Conservation (phyloP, 2,888 invertebrate genomes). For the Kuschelorhynchus macadamiae region DNA sequence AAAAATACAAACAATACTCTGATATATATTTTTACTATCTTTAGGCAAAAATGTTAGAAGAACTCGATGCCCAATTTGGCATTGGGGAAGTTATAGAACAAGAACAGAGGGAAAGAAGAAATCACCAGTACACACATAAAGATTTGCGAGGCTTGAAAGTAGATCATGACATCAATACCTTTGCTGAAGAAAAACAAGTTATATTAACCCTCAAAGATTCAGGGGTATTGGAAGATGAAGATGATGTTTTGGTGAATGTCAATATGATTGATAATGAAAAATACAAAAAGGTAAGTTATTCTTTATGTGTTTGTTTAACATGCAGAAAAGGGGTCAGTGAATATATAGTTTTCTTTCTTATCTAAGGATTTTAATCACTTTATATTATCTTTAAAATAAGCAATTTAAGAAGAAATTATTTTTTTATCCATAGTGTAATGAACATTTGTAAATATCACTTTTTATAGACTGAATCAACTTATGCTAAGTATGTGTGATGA, state of each 20-base stretch:
- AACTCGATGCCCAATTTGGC: conserved; percentile 96
- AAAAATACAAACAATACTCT: too few species aligned
- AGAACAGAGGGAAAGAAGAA: conserved; percentile 75
- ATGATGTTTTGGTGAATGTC: conserved; percentile 92
- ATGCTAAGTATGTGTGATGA: too few species aligned
- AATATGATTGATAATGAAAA: conserved; percentile 89
- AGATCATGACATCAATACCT: conserved; percentile 82
- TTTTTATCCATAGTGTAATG: too few species aligned
- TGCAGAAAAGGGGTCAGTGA: too few species aligned
- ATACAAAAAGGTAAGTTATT: conserved; percentile 77
- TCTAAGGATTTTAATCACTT: too few species aligned
- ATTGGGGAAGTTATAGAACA: conserved; percentile 87
- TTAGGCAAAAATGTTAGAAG: conserved; percentile 93
- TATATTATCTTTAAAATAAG: too few species aligned
- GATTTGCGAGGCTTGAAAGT: conserved; percentile 88
- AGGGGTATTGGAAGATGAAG: conserved; percentile 86
- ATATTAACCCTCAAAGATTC: conserved; percentile 95
- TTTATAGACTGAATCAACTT: too few species aligned
- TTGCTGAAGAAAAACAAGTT: conserved; percentile 84
- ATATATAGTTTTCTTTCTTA: too few species aligned
- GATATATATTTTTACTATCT: too few species aligned
- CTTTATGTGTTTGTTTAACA: not conserved
- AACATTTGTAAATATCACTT: too few species aligned
- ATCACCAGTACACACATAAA: conserved; percentile 76
- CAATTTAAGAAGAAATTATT: too few species aligned